Base-by-base conservation (phyloP, 2,888 invertebrate species). In the Scaptomyza reducta region DNA sequence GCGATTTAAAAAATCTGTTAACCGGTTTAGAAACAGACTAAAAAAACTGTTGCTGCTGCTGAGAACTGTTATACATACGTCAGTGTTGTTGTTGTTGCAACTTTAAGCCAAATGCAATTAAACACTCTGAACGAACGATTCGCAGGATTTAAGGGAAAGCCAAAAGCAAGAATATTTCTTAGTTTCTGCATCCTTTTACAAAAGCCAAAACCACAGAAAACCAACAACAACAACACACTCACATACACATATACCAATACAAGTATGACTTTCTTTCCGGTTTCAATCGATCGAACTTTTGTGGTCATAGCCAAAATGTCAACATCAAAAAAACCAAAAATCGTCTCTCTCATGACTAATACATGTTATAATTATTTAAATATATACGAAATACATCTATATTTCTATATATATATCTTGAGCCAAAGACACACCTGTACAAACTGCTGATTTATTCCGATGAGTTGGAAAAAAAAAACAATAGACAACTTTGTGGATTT, bases 1-100 rank as follows among this genome's bases (percentile, higher is more conserved):
- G 60, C 74, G 56, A 68, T 68, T 77, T 27, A 77, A 13, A 40
- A 78, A 65, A 70, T 78, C 79, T 77, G 70, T 70, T 77, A 77
- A 77, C 77, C 77, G 75, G 77, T 78, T 77, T 77, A 77, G 67
- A 76, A 71, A 64, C 72, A 67, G 55, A 71, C 72, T 77, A 71
- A 74, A 67, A 38, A 38, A 38, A 40, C n/a, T 40, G 56, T 25
- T 49, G 67, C 40, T 54, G 38, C 29, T 50, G 68, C 33, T 53
- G 72, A 73, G 73, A 74, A 67, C 73, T 74, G 73, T 74, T 74
- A 64, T 74, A 68, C 74, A 73, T 58, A 67, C 57, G 42, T 10
- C 31, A 3, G 27, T 27, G 56, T n/a, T n/a, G 53, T 25, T 51
- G 45, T 62, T 35, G 33, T 18, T 64, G 53, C 47, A 53, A 55